Percentiles rank a stretch among this genome's conserved stretches.
Conservation (phyloP, 2,113 vertebrate species). For the Cephalophus harveyi region DNA sequence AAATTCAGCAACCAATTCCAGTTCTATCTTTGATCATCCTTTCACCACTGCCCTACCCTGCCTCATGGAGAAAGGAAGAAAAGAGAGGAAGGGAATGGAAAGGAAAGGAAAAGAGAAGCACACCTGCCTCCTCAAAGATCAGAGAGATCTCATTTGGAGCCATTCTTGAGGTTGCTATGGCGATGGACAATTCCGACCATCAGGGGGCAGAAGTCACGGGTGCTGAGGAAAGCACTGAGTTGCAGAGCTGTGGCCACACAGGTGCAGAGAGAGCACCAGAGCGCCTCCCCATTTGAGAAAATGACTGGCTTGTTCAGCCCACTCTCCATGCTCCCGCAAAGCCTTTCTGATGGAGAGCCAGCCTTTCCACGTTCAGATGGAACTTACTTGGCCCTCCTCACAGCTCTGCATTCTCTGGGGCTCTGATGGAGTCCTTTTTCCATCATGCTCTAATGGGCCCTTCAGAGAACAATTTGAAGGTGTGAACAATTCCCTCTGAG, state of each 20-base stretch:
- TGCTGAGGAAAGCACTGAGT: background rate
- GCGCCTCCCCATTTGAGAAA: slow-evolving; percentile 18
- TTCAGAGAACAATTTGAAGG: slow-evolving; percentile 38
- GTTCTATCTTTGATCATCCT: background rate
- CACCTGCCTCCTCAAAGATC: slow-evolving; percentile 23
- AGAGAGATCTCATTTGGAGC: slow-evolving; percentile 32
- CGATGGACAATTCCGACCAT: slow-evolving; percentile 33
- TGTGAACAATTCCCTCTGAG: slow-evolving; percentile 47
- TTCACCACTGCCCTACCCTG: background rate
- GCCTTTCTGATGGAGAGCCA: slow-evolving; percentile 41
- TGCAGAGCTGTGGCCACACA: background rate
- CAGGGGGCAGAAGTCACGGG: background rate
- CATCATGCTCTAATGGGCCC: slow-evolving; percentile 62
- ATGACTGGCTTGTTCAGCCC: slow-evolving; percentile 34
- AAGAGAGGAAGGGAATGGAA: background rate
- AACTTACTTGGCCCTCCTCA: slow-evolving; percentile 47
- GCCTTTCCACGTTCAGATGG: slow-evolving; percentile 6
- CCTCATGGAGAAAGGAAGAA: background rate
- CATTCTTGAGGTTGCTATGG: slow-evolving; percentile 60
- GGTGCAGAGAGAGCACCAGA: background rate
- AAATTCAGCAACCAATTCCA: background rate
- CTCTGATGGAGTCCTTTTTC: slow-evolving; percentile 29
- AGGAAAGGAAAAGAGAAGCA: background rate
- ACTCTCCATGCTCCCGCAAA: slow-evolving; percentile 45
- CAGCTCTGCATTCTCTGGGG: slow-evolving; percentile 47